Conservation (phyloP, 2,113 vertebrate species). For the Felis chaus region DNA sequence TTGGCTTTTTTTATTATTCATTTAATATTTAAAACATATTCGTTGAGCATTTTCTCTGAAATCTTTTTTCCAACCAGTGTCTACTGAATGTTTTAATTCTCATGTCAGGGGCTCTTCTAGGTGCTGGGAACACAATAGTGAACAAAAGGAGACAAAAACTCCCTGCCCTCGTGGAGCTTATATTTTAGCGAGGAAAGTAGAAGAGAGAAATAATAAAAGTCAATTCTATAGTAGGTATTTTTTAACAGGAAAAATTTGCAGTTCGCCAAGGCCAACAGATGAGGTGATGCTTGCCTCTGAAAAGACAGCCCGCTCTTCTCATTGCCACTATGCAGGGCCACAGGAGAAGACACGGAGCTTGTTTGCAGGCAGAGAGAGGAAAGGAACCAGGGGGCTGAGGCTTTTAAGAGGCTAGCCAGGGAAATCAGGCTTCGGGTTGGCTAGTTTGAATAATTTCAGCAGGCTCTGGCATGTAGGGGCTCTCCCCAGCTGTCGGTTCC, state of each 20-base stretch:
- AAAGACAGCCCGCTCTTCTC: background rate
- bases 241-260: background rate
- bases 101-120: background rate
- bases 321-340: background rate
- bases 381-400: background rate
- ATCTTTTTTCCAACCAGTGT: background rate
- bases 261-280: background rate
- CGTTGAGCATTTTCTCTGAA: background rate
- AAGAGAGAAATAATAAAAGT: background rate
- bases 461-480: background rate
- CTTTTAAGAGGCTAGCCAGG: background rate
- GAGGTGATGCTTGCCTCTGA: background rate
- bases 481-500: background rate
- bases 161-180: background rate
- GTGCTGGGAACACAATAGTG: background rate
- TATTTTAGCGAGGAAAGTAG: background rate
- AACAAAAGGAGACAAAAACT: background rate
- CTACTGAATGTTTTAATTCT: background rate
- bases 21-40: background rate
- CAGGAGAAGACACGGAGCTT: background rate
- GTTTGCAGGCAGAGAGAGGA: background rate
- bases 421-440: background rate
- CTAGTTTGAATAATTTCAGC: background rate
- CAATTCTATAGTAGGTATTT: background rate
- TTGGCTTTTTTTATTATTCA: background rate